Conservation (phyloP, 2,888 invertebrate genomes). For the Platypus cylindrus region DNA sequence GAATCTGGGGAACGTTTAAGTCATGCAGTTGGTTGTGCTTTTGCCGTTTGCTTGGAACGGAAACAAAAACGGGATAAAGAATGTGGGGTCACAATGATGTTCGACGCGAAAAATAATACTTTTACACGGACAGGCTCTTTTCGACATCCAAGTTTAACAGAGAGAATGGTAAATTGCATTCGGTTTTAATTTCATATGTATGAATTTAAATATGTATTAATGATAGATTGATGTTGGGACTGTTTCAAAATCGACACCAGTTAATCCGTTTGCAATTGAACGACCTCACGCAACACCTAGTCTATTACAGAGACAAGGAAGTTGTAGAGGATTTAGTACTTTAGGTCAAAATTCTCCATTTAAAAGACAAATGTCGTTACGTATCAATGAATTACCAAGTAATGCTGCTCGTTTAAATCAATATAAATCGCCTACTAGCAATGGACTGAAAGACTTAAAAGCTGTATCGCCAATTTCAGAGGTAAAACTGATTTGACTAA, state of each 20-base stretch:
- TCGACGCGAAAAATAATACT: slow-evolving; percentile 78
- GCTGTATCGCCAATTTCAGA: slow-evolving; percentile 52
- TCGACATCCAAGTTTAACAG: slow-evolving; percentile 70
- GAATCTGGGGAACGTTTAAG: slow-evolving; percentile 95
- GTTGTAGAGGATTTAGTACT: slow-evolving; percentile 82
- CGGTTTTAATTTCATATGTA: neutral
- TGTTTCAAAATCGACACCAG: slow-evolving; percentile 40
- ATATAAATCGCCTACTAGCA: slow-evolving; percentile 27
- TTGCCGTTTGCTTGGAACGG: slow-evolving; percentile 93
- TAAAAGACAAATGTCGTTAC: slow-evolving; percentile 90
- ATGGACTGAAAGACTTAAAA: slow-evolving; percentile 15
- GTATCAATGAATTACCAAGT: slow-evolving; percentile 90
- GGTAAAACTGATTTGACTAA: slow-evolving; percentile 26
- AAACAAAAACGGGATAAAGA: slow-evolving; percentile 97
- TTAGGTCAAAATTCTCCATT: slow-evolving; percentile 72
- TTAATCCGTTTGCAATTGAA: slow-evolving; percentile 89
- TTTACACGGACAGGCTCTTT: slow-evolving; percentile 88
- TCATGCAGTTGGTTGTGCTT: slow-evolving; percentile 99
- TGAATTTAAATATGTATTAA: too few relatives aligned
- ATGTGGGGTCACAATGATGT: slow-evolving; percentile 86
- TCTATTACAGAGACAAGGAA: slow-evolving; percentile 89
- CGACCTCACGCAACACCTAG: slow-evolving; percentile 91
- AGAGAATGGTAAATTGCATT: slow-evolving; percentile 46
- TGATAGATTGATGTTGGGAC: slow-evolving; percentile 10
- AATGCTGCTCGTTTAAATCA: slow-evolving; percentile 69